Conservation (phyloP, 2,797 vertebrate genomes). For the Sylvia borin region DNA sequence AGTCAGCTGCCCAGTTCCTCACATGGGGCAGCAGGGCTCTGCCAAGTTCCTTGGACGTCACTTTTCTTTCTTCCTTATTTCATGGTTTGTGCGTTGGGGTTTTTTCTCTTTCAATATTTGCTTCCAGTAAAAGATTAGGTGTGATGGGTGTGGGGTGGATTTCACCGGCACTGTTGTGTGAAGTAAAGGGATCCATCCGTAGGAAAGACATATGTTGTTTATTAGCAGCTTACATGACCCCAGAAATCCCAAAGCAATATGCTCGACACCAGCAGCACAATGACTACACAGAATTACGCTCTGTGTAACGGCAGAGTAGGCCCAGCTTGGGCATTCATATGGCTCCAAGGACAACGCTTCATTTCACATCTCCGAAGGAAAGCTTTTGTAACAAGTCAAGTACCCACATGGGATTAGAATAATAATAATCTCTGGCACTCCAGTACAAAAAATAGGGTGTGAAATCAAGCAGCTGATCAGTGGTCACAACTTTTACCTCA, state of each 20-base stretch:
- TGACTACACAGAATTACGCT: neutral
- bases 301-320: neutral
- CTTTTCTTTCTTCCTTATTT: constrained; percentile 32
- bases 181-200: neutral
- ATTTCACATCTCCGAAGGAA: neutral
- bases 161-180: neutral
- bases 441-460: neutral
- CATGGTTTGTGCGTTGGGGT: neutral
- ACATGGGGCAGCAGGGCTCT: neutral
- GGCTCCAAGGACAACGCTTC: neutral
- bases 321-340: neutral
- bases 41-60: constrained; percentile 30
- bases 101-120: constrained; percentile 9
- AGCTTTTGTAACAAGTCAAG: neutral
- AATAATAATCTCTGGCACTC: neutral
- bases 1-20: neutral
- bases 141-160: neutral
- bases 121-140: constrained; percentile 43
- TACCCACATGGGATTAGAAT: neutral
- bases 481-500: neutral
- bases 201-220: neutral
- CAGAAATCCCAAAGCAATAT: constrained; percentile 5
- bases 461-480: constrained; percentile 12
- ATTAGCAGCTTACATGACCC: neutral
- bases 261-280: neutral